Evolutionary conservation across 2,113 vertebrate species (phyloP), one percentile per base, ranked within the genome.

Genomic region (Corydoras maculifer): DNA sequence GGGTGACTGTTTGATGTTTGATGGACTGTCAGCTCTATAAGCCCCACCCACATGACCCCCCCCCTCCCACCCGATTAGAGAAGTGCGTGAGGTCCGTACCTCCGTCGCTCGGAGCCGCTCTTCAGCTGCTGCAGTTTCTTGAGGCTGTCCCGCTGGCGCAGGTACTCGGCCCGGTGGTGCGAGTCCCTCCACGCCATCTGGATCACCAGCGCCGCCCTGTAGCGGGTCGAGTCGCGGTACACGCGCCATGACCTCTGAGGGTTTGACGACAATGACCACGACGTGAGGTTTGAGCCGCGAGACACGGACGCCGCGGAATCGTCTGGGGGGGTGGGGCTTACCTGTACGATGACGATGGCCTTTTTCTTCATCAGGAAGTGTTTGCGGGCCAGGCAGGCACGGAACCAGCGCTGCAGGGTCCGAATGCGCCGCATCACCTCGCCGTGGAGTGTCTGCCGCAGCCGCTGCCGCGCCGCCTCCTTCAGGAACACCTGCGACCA

Each of bases 331-430:
- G 8, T 14, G n/a, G 1, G 15, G 4, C 1, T 8, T 53, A 77
- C 77, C 75, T 79, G 77, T 74, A 99, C 83, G 25, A 86, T 77
- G 55, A 87, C 0, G 0, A 92, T 86, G 0, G 94, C 94, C 3
- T 87, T 87, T 67, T 58, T 90, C 72, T 81, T 87, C 49, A 86
- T 85, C 73, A 94, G 81, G 59, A 92, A 99, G 67, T 91, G 91
- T 1, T 84, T 82, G 72, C 92, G 88, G 9, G 96, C 90, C 58
- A 96, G 82, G 73, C 82, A 89, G 68, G 85, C 81, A 3, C 94
- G 89, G 76, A 96, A 93, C 90, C 94, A 97, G 85, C 91, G 92
- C 86, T 99, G 96, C 29, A 99, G 89, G 1, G 88, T 81, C 78
- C 96, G 65, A 76, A 98, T 95, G 75, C 87, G 92, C 29, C 73